Evolutionary conservation across 2,888 invertebrate species (phyloP).

Genomic region (Spilarctia lutea): DNA sequence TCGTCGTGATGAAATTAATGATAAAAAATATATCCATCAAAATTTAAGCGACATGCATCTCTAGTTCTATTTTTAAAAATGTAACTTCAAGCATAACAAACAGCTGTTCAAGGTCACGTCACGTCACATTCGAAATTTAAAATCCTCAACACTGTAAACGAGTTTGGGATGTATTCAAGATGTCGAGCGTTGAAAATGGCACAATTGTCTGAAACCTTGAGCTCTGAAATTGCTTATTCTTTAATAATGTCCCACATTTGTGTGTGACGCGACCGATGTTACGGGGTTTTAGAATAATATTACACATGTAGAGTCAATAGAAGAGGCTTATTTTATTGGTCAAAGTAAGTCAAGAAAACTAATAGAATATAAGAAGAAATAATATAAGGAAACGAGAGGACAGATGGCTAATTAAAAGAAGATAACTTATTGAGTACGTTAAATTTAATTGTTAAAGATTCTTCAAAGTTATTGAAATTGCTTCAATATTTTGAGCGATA

Average conservation of each 20-base stretch:
- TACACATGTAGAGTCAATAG: conserved; percentile 24
- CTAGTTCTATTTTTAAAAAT: neutral
- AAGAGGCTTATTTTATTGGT: conserved; percentile 10
- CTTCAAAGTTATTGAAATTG: neutral
- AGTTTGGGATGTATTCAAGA: conserved; percentile 41
- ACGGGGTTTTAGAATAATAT: conserved; percentile 36
- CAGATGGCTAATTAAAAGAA: neutral
- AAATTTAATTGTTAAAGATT: neutral
- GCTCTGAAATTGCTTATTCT: conserved; percentile 60
- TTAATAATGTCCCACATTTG: conserved; percentile 61
- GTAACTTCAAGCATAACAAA: neutral
- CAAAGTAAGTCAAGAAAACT: neutral
- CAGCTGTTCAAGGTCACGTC: conserved; percentile 14
- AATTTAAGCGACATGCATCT: neutral
- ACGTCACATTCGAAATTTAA: conserved; percentile 10
- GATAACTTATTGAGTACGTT: neutral
- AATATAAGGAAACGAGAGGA: neutral
- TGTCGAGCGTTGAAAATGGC: conserved; percentile 55
- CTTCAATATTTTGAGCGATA: neutral
- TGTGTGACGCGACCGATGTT: conserved; percentile 53
- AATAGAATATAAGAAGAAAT: too few relatives aligned
- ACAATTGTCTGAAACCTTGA: conserved; percentile 65
- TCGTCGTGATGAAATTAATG: too few relatives aligned
- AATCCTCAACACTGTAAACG: conserved; percentile 6
- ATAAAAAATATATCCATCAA: too few relatives aligned